phyloP scores from a whole-genome alignment of 2,888 invertebrate genomes.

The Bugulina stolonifera region DNA sequence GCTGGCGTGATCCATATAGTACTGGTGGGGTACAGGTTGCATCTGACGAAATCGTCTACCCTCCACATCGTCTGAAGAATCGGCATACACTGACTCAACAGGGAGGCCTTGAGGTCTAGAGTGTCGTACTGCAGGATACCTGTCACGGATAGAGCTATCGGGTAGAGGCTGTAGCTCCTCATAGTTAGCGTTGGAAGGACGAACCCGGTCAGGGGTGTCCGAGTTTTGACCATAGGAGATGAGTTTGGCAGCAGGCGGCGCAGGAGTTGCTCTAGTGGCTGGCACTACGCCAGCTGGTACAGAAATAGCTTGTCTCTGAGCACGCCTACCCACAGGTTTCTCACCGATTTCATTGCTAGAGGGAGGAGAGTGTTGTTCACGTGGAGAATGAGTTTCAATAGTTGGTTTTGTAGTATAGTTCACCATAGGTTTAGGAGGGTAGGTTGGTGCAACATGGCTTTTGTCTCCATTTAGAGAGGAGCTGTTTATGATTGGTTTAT shows the following conservation, averaged over 20 bases:
- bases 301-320: neutral
- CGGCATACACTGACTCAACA: neutral
- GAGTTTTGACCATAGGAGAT: too few relatives aligned
- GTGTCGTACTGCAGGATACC: neutral
- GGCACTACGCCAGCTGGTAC: neutral
- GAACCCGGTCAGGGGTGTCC: too few relatives aligned
- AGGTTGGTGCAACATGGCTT: neutral
- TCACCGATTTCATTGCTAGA: too few relatives aligned
- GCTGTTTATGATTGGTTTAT: neutral
- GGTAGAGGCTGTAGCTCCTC: neutral
- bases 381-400: neutral
- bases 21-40: constrained; percentile 17
- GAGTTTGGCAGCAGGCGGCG: neutral
- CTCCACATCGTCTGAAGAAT: neutral
- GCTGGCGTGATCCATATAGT: neutral
- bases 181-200: neutral
- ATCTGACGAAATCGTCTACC: neutral
- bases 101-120: neutral
- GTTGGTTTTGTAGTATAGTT: constrained; percentile 3
- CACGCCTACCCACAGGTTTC: neutral
- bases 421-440: neutral
- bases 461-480: neutral
- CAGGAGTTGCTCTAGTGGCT: neutral
- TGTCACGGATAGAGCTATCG: neutral
- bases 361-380: neutral